Conservation (phyloP, 2,888 invertebrate species). For the Thymelicus lineola region DNA sequence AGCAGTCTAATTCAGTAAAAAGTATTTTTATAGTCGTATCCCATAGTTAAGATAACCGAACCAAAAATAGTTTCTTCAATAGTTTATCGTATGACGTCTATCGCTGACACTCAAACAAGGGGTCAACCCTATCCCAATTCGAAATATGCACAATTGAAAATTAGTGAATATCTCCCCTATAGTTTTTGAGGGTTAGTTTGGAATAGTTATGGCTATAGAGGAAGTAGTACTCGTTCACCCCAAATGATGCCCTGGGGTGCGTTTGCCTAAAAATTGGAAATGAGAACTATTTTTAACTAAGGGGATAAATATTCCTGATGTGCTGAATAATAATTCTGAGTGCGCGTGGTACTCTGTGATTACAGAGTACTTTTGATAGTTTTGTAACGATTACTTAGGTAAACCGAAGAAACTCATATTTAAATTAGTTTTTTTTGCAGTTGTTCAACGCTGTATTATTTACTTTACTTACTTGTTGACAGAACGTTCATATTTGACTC, state of each 20-base stretch:
- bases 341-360: neutral
- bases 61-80: neutral
- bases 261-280: conserved; percentile 36
- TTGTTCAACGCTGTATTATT: no score
- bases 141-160: conserved; percentile 39
- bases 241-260: conserved; percentile 36
- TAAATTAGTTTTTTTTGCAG: no score
- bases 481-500: no score
- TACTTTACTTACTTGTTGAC: no score
- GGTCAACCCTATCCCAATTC: conserved; percentile 28
- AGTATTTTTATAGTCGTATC: no score
- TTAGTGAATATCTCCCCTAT: conserved; percentile 34
- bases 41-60: no score
- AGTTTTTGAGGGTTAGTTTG: conserved; percentile 36
- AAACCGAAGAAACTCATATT: no score
- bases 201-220: conserved; percentile 28
- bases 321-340: conserved; percentile 8
- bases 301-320: conserved; percentile 32
- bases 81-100: neutral
- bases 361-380: neutral
- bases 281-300: conserved; percentile 35
- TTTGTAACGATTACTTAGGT: neutral
- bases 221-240: conserved; percentile 35
- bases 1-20: no score
- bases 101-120: neutral